Evolutionary conservation across 2,113 vertebrate genomes (phyloP), one percentile per base, ranked within the genome.

Genomic region (Butorides virescens): DNA sequence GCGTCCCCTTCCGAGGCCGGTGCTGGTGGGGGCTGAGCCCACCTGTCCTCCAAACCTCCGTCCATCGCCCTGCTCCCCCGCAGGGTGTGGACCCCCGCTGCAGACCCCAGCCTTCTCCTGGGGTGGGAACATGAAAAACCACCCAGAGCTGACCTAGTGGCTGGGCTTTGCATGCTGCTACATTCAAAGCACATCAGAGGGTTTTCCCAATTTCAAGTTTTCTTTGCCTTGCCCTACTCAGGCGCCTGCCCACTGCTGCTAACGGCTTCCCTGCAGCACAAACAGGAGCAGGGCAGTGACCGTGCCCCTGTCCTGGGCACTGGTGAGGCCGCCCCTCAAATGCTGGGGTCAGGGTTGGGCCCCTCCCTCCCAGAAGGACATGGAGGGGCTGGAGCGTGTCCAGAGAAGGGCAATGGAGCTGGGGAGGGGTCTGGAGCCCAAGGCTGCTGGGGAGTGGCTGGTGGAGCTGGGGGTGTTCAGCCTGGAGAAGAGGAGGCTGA

Each of bases 201-300:
- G 10, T 9, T 66, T 75, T 30, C 52, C 37, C 25, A 20, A 42
- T 5, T 59, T 70, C 15, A 29, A 13, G 32, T 52, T 39, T 30
- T 37, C 44, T 30, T 73, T 42, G 34, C 47, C 12, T 62, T 29
- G 46, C 12, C 42, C 42, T 22, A 4, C 15, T 15, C 5, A 0
- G 0, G 25, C 8, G n/a, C 0, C 1, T 18, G 37, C 15, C 7
- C 7, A 2, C 67, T 19, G 34, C 65, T 70, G 44, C n/a, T 8
- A 46, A 34, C 4, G 1, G 21, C 4, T 1, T 7, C 67, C 29
- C 53, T 11, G 12, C 15, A 59, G 37, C 70, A 82, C 36, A 20
- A 70, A 15, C 42, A 44, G 42, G 42, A 44, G 42, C 42, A 44
- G 42, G 42, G 42, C 42, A 44, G 42, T 14, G 42, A 44, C 42